Evolutionary conservation across 1,140 invertebrate genomes (phyloP).

Genomic region (Ostrea denselamellosa): DNA sequence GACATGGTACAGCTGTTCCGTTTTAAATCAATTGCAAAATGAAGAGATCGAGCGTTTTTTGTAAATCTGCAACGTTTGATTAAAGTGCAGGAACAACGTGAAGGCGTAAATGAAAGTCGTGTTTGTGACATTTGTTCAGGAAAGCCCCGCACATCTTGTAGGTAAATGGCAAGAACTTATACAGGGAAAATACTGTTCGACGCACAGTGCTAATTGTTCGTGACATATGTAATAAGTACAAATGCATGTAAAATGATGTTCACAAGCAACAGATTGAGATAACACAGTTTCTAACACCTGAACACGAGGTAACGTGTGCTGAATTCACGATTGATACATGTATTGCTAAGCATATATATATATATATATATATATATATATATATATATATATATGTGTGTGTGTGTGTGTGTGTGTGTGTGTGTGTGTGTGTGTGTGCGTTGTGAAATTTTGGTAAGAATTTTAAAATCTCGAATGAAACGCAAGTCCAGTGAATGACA

Average conservation of each 20-base stretch:
- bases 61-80: background rate
- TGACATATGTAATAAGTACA: background rate
- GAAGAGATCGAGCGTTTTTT: background rate
- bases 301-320: background rate
- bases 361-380: too few relatives aligned
- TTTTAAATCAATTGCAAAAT: background rate
- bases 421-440: too few relatives aligned
- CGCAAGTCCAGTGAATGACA: too few relatives aligned
- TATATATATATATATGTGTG: too few relatives aligned
- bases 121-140: background rate
- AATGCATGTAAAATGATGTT: slow-evolving; percentile 11
- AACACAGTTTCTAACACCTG: background rate
- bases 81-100: background rate
- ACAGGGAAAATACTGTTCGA: background rate
- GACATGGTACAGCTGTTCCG: too few relatives aligned
- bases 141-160: background rate
- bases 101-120: background rate
- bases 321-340: too few relatives aligned
- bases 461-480: too few relatives aligned
- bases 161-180: background rate
- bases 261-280: background rate
- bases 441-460: too few relatives aligned
- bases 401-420: too few relatives aligned
- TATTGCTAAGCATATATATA: too few relatives aligned
- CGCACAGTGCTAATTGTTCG: background rate